phyloP scores from a whole-genome alignment of 2,113 vertebrate species.

The Chaetorhynchus papuensis region DNA sequence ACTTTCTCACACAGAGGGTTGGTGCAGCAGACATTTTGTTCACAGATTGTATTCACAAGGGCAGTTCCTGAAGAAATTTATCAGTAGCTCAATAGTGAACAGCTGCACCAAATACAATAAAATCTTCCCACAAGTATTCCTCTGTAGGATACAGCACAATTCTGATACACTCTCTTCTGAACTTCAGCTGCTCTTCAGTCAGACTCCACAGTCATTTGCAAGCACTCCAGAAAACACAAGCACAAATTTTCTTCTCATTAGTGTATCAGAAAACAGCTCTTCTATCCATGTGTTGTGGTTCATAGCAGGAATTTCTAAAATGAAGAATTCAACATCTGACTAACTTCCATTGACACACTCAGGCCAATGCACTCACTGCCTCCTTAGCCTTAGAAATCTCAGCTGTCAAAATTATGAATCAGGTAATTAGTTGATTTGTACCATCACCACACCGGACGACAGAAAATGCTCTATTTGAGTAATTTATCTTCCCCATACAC shows the following conservation, averaged over 20 bases:
- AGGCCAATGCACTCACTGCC: not conserved
- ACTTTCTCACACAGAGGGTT: not conserved
- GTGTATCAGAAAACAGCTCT: not conserved
- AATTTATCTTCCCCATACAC: not conserved
- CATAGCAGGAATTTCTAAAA: not conserved
- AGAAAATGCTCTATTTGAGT: not conserved
- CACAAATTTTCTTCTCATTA: not conserved
- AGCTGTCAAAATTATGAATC: not conserved
- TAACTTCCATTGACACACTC: not conserved
- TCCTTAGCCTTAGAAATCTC: not conserved
- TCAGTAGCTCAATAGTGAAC: not conserved
- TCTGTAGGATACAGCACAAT: not conserved
- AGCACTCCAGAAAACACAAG: not conserved
- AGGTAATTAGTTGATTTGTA: not conserved
- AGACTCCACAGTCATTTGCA: not conserved
- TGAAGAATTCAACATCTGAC: not conserved
- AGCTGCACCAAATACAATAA: not conserved
- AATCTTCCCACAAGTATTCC: not conserved
- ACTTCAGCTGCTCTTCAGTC: not conserved
- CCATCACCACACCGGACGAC: not conserved
- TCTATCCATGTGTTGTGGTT: not conserved
- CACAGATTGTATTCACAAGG: not conserved
- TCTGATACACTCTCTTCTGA: not conserved
- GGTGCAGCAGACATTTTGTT: not conserved
- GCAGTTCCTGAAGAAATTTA: not conserved